Evolutionary conservation across 64 coral and sea anemone genomes (phyloP).

Genomic region (Trachythela sp.): DNA sequence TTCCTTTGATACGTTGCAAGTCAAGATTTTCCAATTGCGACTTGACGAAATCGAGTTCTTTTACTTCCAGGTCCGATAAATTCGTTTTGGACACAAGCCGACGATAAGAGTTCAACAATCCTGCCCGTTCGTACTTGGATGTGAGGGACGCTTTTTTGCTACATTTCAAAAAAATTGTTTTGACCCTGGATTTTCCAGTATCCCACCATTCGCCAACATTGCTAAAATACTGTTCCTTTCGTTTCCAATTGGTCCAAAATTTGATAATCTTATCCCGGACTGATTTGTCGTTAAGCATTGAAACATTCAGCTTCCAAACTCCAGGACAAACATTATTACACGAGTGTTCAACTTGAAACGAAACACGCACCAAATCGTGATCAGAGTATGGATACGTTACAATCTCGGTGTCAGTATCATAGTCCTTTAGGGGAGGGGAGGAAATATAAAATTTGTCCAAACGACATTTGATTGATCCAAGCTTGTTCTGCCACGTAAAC

Average conservation of each 20-base stretch:
- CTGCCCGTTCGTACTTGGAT: not conserved
- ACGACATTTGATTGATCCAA: not conserved
- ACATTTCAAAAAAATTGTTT: not conserved
- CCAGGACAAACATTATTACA: not conserved
- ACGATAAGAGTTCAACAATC: not conserved
- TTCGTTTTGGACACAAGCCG: not conserved
- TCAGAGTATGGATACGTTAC: too few species aligned
- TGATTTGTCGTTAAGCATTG: not conserved
- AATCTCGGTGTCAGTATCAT: too few species aligned
- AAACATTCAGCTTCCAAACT: not conserved
- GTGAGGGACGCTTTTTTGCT: not conserved
- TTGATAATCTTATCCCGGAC: not conserved
- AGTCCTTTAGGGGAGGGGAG: too few species aligned
- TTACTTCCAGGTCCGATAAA: not conserved
- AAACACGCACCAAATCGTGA: too few species aligned
- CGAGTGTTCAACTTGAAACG: not conserved
- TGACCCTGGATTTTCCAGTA: not conserved
- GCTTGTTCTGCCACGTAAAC: not conserved
- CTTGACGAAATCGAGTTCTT: not conserved
- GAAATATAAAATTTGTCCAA: constrained; percentile 8
- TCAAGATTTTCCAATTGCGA: not conserved
- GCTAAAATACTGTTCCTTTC: too few species aligned
- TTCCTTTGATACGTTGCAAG: not conserved
- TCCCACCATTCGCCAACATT: too few species aligned
- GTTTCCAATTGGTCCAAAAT: not conserved